Percentiles rank a stretch among this genome's conserved stretches.
phyloP scores from a whole-genome alignment of 2,113 vertebrate species.

The Mobula birostris region DNA sequence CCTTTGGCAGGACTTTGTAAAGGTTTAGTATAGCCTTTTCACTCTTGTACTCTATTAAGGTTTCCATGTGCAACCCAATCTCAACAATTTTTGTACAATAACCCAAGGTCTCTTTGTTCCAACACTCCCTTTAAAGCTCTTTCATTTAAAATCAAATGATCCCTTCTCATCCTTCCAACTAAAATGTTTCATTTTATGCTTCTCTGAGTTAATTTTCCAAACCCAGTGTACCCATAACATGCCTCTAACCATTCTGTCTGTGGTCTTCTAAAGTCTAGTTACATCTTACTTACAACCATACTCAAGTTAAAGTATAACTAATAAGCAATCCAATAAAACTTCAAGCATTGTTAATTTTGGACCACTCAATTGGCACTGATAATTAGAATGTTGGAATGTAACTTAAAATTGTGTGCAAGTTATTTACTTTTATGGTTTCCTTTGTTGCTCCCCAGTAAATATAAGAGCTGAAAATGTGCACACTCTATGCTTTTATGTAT shows the following conservation, averaged over 20 bases:
- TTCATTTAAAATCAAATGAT: too few species aligned
- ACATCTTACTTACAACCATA: background rate
- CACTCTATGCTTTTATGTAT: background rate
- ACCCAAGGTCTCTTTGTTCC: too few species aligned
- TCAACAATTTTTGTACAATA: too few species aligned
- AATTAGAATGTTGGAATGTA: background rate
- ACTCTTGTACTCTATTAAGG: too few species aligned
- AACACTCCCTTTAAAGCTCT: too few species aligned
- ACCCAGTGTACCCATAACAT: too few species aligned
- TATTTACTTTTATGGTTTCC: background rate
- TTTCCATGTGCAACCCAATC: too few species aligned
- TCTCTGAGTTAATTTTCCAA: too few species aligned
- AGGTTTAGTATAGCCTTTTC: too few species aligned
- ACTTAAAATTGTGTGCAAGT: background rate
- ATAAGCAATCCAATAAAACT: background rate
- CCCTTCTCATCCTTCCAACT: too few species aligned
- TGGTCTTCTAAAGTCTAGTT: background rate
- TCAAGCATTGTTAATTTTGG: background rate
- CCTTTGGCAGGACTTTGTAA: too few species aligned
- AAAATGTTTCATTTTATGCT: too few species aligned
- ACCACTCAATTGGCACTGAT: background rate
- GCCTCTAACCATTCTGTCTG: background rate
- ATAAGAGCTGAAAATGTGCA: background rate
- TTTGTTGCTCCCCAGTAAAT: background rate
- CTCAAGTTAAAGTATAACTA: background rate